These are phyloP conservation scores for Microctenopoma steveboyesi DNA, from an alignment of 2,797 vertebrate species.

Conservation along the genomic window DNA sequence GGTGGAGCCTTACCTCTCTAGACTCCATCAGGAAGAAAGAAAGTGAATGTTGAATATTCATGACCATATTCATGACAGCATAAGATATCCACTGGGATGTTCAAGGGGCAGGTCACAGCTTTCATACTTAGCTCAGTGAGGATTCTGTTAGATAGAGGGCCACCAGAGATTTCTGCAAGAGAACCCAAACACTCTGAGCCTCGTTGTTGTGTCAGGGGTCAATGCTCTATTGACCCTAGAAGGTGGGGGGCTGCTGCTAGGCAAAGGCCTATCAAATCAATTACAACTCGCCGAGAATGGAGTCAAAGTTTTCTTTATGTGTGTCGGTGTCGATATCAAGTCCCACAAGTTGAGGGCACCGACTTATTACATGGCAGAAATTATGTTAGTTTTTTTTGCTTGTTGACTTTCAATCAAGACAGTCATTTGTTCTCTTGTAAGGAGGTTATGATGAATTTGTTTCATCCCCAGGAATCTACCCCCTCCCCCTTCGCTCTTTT, in stretches of 20 bases:
- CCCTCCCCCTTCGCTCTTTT: conserved; percentile 37
- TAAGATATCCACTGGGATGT: conserved; percentile 72
- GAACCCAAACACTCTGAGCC: conserved; percentile 40
- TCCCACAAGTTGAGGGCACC: conserved; percentile 6
- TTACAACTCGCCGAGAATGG: conserved; percentile 39
- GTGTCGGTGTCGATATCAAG: conserved; percentile 26
- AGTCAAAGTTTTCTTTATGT: conserved; percentile 54
- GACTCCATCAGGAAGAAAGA: conserved; percentile 67
- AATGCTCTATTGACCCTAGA: conserved; percentile 44
- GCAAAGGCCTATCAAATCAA: conserved; percentile 67
- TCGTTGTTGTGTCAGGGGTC: conserved; percentile 60
- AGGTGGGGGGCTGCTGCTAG: conserved; percentile 53
- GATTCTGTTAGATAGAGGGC: conserved; percentile 41
- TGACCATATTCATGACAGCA: conserved; percentile 72
- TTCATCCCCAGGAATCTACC: conserved; percentile 27
- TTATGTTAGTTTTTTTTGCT: conserved; percentile 12
- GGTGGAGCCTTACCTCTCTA: conserved; percentile 54
- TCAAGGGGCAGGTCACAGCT: conserved; percentile 68
- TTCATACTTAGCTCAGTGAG: conserved; percentile 57
- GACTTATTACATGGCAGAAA: conserved; percentile 30
- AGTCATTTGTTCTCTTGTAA: conserved; percentile 26
- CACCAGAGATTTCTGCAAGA: conserved; percentile 40
- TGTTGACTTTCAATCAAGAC: conserved; percentile 20
- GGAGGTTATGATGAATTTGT: conserved; percentile 39
- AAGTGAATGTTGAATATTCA: conserved; percentile 78